A percentile compares a stretch with the other conserved stretches of the same genome.
Conservation (phyloP, 2,113 vertebrate genomes). For the Neolamprologus caudopunctatus region DNA sequence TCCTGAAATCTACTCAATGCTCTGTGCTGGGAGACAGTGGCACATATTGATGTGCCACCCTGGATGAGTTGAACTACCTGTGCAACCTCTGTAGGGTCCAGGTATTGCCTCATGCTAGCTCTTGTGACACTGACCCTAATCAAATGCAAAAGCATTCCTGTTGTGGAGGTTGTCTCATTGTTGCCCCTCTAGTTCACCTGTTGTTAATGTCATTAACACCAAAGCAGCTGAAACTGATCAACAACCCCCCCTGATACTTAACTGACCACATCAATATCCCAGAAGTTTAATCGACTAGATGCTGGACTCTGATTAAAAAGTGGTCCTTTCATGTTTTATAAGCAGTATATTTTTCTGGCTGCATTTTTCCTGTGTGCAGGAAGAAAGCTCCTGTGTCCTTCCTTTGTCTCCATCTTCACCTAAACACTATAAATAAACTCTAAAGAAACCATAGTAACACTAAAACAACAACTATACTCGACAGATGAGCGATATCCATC, state of each 20-base stretch:
- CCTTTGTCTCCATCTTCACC: background rate
- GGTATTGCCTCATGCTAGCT: background rate
- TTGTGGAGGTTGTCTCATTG: background rate
- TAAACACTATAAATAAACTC: background rate
- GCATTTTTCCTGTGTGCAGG: background rate
- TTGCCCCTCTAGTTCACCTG: background rate
- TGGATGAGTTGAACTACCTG: background rate
- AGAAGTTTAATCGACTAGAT: background rate
- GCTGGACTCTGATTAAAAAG: background rate
- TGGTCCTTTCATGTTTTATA: background rate
- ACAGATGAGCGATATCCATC: background rate
- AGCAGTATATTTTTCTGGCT: background rate
- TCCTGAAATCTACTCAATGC: background rate
- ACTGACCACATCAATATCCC: background rate
- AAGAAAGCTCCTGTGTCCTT: background rate
- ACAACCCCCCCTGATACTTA: background rate
- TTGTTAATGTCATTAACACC: background rate
- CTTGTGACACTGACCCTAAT: background rate
- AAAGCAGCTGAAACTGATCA: background rate
- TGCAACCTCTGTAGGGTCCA: background rate
- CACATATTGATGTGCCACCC: background rate
- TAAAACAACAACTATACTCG: background rate
- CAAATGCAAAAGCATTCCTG: background rate
- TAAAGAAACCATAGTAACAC: background rate
- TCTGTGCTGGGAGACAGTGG: background rate